Conservation (phyloP, 2,113 vertebrate species). For the Neodontobutis hainanensis region DNA sequence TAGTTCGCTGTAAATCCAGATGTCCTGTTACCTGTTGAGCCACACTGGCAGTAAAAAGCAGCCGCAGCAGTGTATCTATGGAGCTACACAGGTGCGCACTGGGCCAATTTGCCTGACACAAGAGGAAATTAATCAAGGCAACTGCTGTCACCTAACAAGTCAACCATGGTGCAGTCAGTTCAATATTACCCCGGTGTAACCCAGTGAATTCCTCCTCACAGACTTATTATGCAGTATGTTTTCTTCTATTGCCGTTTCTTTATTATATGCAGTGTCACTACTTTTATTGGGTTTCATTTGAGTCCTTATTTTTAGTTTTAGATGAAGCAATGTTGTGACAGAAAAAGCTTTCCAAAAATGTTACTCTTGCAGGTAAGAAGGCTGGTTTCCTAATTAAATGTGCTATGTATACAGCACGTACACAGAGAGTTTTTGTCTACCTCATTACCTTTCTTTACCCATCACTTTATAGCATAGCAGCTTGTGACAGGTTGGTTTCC, state of each 20-base stretch:
- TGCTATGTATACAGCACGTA: not conserved
- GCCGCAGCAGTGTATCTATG: constrained; percentile 24
- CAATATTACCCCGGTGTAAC: constrained; percentile 13
- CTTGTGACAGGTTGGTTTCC: constrained; percentile 77
- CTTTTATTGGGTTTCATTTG: not conserved
- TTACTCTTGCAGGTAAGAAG: constrained; percentile 3
- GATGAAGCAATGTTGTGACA: not conserved
- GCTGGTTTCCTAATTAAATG: constrained; percentile 7
- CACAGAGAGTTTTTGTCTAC: constrained; percentile 6
- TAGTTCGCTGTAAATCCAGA: not conserved
- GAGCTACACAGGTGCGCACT: constrained; percentile 33
- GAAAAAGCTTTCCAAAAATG: not conserved
- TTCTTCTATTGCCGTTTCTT: not conserved
- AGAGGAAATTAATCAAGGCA: constrained; percentile 49
- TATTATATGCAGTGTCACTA: constrained; percentile 14
- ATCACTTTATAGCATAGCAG: constrained; percentile 58
- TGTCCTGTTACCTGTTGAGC: constrained; percentile 25
- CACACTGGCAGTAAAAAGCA: constrained; percentile 3
- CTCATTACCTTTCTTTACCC: constrained; percentile 17
- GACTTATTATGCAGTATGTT: constrained; percentile 3
- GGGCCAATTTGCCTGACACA: constrained; percentile 41
- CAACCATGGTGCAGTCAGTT: constrained; percentile 22
- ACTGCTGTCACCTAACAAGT: constrained; percentile 39
- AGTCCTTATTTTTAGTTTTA: not conserved
- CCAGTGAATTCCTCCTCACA: constrained; percentile 1